Conservation (phyloP, 2,797 vertebrate species). For the Cuniculus paca region DNA sequence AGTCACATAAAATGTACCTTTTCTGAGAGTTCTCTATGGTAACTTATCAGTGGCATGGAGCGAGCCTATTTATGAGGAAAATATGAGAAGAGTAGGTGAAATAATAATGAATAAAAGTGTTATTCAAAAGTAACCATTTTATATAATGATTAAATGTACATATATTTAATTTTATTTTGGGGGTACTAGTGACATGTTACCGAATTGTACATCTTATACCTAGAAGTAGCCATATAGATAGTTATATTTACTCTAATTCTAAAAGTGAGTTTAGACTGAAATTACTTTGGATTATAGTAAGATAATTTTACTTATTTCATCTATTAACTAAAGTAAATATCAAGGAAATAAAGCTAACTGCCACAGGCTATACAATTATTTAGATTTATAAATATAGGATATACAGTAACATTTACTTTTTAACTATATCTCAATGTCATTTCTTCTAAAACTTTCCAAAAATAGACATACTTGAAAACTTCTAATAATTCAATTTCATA, state of each 20-base stretch:
- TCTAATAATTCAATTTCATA: background rate
- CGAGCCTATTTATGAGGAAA: background rate
- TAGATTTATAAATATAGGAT: background rate
- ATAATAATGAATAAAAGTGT: background rate
- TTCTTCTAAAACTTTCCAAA: background rate
- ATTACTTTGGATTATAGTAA: background rate
- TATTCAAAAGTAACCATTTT: background rate
- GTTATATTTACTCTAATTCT: background rate
- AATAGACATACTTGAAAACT: background rate
- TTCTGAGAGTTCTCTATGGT: background rate
- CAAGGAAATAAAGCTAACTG: background rate
- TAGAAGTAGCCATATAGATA: background rate
- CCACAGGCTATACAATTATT: background rate
- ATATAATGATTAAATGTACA: background rate
- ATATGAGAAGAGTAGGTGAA: background rate
- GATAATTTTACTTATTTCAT: background rate
- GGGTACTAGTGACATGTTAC: background rate
- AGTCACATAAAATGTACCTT: background rate
- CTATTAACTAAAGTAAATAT: background rate
- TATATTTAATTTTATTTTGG: background rate
- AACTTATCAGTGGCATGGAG: background rate
- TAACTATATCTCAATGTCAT: background rate
- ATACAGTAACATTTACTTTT: background rate
- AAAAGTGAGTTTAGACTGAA: background rate
- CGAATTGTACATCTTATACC: background rate